Conservation (phyloP, 2,888 invertebrate species). For the Caenorhabditis sp. region DNA sequence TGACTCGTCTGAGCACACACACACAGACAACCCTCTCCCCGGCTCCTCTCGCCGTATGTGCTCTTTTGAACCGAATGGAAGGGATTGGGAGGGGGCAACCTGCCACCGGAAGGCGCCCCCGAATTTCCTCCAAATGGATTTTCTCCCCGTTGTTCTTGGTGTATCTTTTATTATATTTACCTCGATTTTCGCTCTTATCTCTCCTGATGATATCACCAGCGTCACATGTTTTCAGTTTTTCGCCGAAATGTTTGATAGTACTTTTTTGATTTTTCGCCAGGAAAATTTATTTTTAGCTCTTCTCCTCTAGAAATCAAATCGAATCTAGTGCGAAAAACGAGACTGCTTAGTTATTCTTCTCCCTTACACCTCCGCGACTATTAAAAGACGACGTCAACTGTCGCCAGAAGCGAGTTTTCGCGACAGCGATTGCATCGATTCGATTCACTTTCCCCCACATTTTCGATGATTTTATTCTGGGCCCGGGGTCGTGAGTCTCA, state of each 20-base stretch:
- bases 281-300: not conserved
- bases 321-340: not conserved
- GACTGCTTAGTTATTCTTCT: slow-evolving; percentile 13
- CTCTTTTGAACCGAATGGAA: slow-evolving; percentile 48
- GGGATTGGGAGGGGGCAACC: slow-evolving; percentile 18
- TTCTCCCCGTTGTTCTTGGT: not conserved
- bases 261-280: not conserved
- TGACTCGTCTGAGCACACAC: slow-evolving; percentile 60
- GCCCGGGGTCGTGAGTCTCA: no score
- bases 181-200: not conserved
- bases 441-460: slow-evolving; percentile 41
- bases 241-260: not conserved
- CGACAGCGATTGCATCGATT: slow-evolving; percentile 48
- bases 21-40: not conserved
- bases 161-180: not conserved
- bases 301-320: not conserved
- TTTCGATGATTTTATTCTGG: slow-evolving; percentile 49
- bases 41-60: slow-evolving; percentile 19
- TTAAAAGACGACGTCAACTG: slow-evolving; percentile 2
- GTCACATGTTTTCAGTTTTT: not conserved
- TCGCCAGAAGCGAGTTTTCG: slow-evolving; percentile 42
- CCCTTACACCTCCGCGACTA: not conserved
- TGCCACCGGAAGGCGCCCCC: slow-evolving; percentile 48
- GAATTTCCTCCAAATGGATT: slow-evolving; percentile 2
- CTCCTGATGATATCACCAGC: not conserved